These are phyloP conservation scores for Seriola quinqueradiata DNA, from an alignment of 2,113 vertebrate genomes.

Conservation along the genomic window DNA sequence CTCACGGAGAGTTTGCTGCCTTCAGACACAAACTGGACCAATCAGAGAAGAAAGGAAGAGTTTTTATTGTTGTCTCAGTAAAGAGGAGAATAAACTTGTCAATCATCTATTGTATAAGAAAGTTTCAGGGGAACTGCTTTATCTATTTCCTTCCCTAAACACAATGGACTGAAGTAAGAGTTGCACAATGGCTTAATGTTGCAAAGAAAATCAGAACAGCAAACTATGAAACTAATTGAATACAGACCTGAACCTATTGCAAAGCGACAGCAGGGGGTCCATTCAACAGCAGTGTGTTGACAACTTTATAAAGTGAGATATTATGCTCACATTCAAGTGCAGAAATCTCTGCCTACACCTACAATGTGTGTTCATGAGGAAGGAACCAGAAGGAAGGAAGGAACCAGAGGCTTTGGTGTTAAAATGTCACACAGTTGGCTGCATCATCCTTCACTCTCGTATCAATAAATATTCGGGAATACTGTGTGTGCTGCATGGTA, in stretches of 20 bases:
- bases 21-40: neutral
- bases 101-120: neutral
- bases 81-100: neutral
- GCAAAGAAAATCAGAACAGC: neutral
- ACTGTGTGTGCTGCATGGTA: constrained; percentile 5
- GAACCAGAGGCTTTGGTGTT: neutral
- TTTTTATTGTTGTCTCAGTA: neutral
- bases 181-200: neutral
- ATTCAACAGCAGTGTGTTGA: neutral
- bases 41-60: neutral
- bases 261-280: neutral
- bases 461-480: neutral
- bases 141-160: neutral
- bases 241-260: neutral
- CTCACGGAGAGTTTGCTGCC: neutral
- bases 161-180: neutral
- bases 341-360: constrained; percentile 2
- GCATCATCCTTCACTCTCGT: constrained; percentile 6
- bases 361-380: neutral
- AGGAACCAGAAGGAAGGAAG: neutral
- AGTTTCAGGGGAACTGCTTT: neutral
- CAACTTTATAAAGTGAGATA: neutral
- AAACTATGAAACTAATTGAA: neutral
- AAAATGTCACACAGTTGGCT: constrained; percentile 20
- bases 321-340: neutral